Evolutionary conservation across 35 echinoderm and acorn worm species (phyloP), one percentile per base, ranked within the genome.

Genomic region (Holothuria glaberrima): DNA sequence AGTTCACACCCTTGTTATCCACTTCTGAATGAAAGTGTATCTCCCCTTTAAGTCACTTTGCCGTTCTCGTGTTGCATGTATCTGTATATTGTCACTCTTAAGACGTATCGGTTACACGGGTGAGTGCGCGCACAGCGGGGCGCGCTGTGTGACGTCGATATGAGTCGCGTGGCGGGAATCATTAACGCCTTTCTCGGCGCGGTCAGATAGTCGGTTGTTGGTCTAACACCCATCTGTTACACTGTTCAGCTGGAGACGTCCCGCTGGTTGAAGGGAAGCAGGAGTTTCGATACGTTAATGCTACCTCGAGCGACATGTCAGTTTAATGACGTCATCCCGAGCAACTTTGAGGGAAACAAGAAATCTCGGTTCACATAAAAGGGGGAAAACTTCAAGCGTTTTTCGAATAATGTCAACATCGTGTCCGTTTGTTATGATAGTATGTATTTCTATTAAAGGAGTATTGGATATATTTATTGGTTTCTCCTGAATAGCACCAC

Each of bases 221-320:
- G 71, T 75, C 71, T 75, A 75, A 75, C 71, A 75, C 71, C 71
- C 71, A 75, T 75, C 71, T 75, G 71, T 75, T 75, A 75, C 71
- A 75, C 32, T 75, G 44, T 75, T 75, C 71, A n/a, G 71, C 33
- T 75, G 71, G 22, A 75, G 71, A 38, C 44, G 31, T 75, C 71
- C 71, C 71, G 71, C 71, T 75, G 71, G 33, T 75, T 75, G 38
- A 78, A 78, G 38, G 74, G 33, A 78, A 78, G 74, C 74, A 78
- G 38, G 50, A 48, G 24, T 18, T 78, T 9, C 74, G 20, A 22
- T 35, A 78, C 38, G 50, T 48, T 78, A 25, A 48, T 78, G 74
- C 74, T 78, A 78, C 44, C 74, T 50, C 74, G 74, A 78, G 74
- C 38, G 74, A 78, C 38, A 24, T 78, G 74, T 78, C 74, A 78